Percentiles rank a stretch among this genome's conserved stretches.
These are phyloP conservation scores for Orthosia gothica DNA, from an alignment of 2,888 invertebrate species.

Conservation along the genomic window DNA sequence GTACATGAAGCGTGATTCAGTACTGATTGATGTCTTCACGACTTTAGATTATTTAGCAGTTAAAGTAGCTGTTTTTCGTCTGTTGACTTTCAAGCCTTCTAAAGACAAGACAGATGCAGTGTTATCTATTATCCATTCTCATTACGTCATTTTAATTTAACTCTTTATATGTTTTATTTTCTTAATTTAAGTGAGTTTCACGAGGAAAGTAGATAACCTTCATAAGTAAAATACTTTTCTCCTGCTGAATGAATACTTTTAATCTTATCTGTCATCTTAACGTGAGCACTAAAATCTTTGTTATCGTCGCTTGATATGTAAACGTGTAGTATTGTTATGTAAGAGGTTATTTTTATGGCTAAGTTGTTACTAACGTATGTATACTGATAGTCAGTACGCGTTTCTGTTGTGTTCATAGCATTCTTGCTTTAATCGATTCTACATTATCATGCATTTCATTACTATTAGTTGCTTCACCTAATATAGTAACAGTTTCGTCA, in stretches of 20 bases:
- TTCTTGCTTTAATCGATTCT: not conserved
- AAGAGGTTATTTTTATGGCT: conserved; percentile 4
- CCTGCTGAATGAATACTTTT: conserved; percentile 35
- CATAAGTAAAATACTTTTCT: conserved; percentile 6
- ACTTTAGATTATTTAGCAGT: conserved; percentile 12
- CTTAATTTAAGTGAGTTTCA: not conserved
- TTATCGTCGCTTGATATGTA: conserved; percentile 52
- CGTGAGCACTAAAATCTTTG: conserved; percentile 40
- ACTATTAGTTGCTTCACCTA: not conserved
- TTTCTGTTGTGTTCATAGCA: not conserved
- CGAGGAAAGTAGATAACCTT: not conserved
- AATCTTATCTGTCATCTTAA: conserved; percentile 58
- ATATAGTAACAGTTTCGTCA: not conserved
- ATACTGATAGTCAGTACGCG: not conserved
- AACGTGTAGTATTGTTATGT: conserved; percentile 41
- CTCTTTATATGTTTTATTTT: not conserved
- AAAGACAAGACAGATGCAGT: not conserved
- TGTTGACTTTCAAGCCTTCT: not conserved
- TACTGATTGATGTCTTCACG: conserved; percentile 36
- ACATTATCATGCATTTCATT: not conserved
- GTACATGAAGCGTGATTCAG: conserved; percentile 43
- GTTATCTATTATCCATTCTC: not conserved
- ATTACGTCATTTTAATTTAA: not conserved
- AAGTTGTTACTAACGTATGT: not conserved
- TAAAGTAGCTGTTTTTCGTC: not conserved